Evolutionary conservation across 1,140 invertebrate genomes (phyloP), one percentile per base, ranked within the genome.

Genomic region (Carcinoscorpius rotundicauda): DNA sequence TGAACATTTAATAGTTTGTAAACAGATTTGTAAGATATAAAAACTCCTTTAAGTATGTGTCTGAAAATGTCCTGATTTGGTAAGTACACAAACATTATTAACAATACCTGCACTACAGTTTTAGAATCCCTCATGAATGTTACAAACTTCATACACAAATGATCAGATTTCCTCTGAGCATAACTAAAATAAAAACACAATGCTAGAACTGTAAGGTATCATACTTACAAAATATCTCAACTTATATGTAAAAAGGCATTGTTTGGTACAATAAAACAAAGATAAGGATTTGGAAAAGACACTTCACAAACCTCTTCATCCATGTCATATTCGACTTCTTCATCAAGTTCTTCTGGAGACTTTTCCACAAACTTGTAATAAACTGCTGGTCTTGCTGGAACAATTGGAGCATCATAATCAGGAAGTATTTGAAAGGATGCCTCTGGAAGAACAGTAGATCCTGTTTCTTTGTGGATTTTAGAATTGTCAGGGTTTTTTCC

Each of bases 311-410:
- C 77, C 79, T 98, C 94, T 78, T 97, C 95, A 78, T 98, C 96
- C 68, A 98, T 86, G 81, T 98, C 95, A 82, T 98, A 98, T 75
- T 98, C 95, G 4, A 98, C 84, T 78, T 87, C 85, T 72, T 92
- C 88, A 79, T 97, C 93, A 57, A 97, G 79, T 76, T 98, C 94
- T 77, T 98, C 94, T 5, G 85, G 84, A 58, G 90, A 91, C 73
- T 93, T 92, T 76, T 98, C 95, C 75, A 97, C 95, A 76, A 95
- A 97, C 70, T 90, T 81, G 69, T 76, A 81, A 74, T 93, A 94
- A 8, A 87, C 85, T 76, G 87, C 85, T 5, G 88, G 86, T 69
- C 87, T 78, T 3, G 86, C 78, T 66, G 90, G 86, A 6, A 89
- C 89, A 78, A 91, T 88, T 69, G 85, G 83, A 66, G 89, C 84